Evolutionary conservation across 2,797 vertebrate species (phyloP), one percentile per base, ranked within the genome.

Genomic region (Taenioides sp.): DNA sequence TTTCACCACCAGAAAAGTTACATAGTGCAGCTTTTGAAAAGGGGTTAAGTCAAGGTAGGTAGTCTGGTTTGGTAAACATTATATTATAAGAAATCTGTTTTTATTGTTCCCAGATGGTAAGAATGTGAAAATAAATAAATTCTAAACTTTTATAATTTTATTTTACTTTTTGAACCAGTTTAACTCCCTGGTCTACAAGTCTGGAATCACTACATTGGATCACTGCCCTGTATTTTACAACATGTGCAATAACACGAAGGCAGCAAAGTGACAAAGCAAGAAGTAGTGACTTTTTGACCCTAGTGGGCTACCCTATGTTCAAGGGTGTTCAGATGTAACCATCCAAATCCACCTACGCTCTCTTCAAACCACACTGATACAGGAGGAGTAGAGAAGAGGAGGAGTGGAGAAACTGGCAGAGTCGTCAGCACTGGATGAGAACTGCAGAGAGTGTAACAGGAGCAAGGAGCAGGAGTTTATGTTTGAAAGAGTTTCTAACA

Each of bases 311-410:
- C 70, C 37, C 61, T 63, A 70, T 71, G 47, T 75, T 72, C 74
- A 50, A 71, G 79, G 73, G 65, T 86, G 82, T 75, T 82, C 80
- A 54, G 37, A 78, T 65, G 83, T 81, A 88, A 81, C 86, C 83
- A 81, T 67, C 79, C 70, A 79, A 75, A 80, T 68, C 75, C 84
- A 59, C 65, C 43, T 10, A 70, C 75, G 70, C 80, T 72, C 60
- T 59, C 68, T 55, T 57, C 73, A 49, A 77, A 20, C 4, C 47
- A 1, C 49, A 54, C 37, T 17, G 57, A 61, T 50, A 47, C 43
- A 16, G 43, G 40, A 43, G 2, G 43, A 47, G 43, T 16, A 14
- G 14, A 47, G 43, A 16, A 47, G 12, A 43, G 40, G 40, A 43
- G 0, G 40, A 43, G 40, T 2, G 40, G 40, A 43, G 12, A 5